phyloP scores from a whole-genome alignment of 1,140 invertebrate genomes.

The Cepaea nemoralis region DNA sequence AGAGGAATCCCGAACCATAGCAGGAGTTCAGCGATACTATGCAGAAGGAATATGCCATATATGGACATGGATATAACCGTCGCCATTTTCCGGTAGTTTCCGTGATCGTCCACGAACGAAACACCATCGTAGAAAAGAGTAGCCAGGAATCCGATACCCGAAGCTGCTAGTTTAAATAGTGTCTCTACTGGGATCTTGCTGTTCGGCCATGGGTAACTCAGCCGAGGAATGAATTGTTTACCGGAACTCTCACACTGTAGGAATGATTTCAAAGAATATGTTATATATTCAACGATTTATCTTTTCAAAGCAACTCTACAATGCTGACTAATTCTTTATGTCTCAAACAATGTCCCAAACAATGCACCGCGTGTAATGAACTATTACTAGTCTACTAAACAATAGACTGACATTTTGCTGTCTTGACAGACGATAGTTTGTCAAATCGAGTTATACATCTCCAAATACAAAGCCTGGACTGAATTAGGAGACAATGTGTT shows the following conservation, averaged over 20 bases:
- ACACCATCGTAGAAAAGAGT: slow-evolving; percentile 25
- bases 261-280: not conserved
- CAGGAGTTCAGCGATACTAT: slow-evolving; percentile 28
- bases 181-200: slow-evolving; percentile 19
- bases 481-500: no score
- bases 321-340: not conserved
- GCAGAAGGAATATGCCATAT: slow-evolving; percentile 35
- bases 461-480: no score
- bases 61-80: slow-evolving; percentile 32
- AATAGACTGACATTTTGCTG: no score
- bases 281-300: not conserved
- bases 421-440: no score
- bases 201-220: slow-evolving; percentile 2
- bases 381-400: not conserved
- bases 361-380: no score
- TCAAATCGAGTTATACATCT: no score
- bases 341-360: not conserved
- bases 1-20: slow-evolving; percentile 13
- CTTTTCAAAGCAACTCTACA: not conserved
- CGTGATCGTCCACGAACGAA: slow-evolving; percentile 21
- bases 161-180: slow-evolving; percentile 2
- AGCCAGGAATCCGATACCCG: slow-evolving; percentile 23
- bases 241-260: slow-evolving; percentile 19
- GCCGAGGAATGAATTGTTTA: slow-evolving; percentile 14
- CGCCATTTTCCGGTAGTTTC: slow-evolving; percentile 39